Percentiles rank a stretch among this genome's conserved stretches.
Evolutionary conservation across 2,888 invertebrate genomes (phyloP).

Genomic region (Spisula subtruncata): DNA sequence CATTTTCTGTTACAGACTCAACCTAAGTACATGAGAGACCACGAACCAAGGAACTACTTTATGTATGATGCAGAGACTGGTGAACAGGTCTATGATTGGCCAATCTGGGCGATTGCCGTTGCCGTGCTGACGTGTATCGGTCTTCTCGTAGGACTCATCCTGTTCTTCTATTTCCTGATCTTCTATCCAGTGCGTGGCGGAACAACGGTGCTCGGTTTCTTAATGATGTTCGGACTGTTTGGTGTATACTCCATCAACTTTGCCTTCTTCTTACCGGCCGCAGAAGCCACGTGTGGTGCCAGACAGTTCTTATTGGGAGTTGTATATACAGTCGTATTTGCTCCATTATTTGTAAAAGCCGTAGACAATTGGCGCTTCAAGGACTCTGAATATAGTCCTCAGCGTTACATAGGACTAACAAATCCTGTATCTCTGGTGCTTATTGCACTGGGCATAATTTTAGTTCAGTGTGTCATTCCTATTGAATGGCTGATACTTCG

Average conservation of each 20-base stretch:
- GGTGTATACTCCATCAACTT: conserved; percentile 88
- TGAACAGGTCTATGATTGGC: conserved; percentile 82
- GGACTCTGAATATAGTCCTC: conserved; percentile 73
- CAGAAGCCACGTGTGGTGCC: conserved; percentile 86
- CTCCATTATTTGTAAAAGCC: conserved; percentile 88
- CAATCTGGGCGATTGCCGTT: conserved; percentile 83
- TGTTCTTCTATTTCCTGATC: conserved; percentile 86
- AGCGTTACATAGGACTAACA: conserved; percentile 81
- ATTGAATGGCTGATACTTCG: conserved; percentile 88
- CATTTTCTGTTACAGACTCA: conserved; percentile 35
- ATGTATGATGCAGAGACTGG: conserved; percentile 74
- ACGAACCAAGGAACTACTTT: conserved; percentile 81
- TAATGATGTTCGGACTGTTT: conserved; percentile 88
- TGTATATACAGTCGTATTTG: conserved; percentile 88
- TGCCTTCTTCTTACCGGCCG: conserved; percentile 88
- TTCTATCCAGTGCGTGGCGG: conserved; percentile 87
- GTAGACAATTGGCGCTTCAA: conserved; percentile 87
- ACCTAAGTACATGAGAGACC: conserved; percentile 63
- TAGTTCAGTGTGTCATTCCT: conserved; percentile 87
- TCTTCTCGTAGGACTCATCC: conserved; percentile 85
- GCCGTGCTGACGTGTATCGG: conserved; percentile 86
- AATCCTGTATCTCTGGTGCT: conserved; percentile 85
- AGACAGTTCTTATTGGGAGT: conserved; percentile 88
- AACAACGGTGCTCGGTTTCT: conserved; percentile 87
- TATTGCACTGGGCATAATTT: conserved; percentile 83